These are phyloP conservation scores for Orthosia gothica DNA, from an alignment of 2,888 invertebrate genomes.

Conservation along the genomic window DNA sequence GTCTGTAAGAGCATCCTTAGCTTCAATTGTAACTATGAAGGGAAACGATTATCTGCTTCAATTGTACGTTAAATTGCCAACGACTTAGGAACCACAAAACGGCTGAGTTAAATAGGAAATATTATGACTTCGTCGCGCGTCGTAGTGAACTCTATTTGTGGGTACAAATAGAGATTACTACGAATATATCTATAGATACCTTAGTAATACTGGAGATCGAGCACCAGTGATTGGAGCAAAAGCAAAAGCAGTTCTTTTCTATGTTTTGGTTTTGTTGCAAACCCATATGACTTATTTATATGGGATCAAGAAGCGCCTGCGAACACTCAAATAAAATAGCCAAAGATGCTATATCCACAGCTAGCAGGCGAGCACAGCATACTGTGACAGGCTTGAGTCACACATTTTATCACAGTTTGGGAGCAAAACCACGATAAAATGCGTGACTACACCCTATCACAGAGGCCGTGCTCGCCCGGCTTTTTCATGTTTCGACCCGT, in stretches of 20 bases:
- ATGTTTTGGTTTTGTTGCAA: too few species aligned
- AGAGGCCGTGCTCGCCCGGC: too few species aligned
- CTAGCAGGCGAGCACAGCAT: too few species aligned
- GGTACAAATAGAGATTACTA: neutral
- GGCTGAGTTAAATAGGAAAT: constrained; percentile 30
- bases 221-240: too few species aligned
- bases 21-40: constrained; percentile 21
- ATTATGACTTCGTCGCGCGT: neutral
- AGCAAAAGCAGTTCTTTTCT: too few species aligned
- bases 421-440: too few species aligned
- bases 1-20: neutral
- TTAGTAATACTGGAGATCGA: too few species aligned
- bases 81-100: neutral
- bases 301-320: neutral
- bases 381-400: too few species aligned
- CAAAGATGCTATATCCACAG: neutral
- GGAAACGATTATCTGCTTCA: constrained; percentile 28
- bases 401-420: too few species aligned
- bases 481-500: neutral
- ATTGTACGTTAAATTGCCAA: constrained; percentile 28
- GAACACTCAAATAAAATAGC: neutral
- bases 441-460: too few species aligned
- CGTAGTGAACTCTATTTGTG: neutral
- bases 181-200: too few species aligned
- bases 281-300: neutral